Percentiles rank a stretch among this genome's conserved stretches.
Conservation (phyloP, 1,140 invertebrate genomes). For the Saccostrea echinata region DNA sequence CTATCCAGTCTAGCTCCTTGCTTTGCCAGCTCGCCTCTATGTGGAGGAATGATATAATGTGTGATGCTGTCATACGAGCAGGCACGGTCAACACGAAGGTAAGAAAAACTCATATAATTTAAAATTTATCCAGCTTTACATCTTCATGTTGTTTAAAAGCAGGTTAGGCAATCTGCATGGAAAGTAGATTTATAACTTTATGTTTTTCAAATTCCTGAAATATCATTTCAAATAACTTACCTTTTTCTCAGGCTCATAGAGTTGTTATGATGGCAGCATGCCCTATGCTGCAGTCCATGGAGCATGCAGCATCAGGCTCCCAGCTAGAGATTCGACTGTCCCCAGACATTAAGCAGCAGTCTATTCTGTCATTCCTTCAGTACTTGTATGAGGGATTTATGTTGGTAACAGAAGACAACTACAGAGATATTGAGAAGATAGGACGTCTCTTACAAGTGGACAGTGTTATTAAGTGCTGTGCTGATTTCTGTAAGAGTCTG, state of each 20-base stretch:
- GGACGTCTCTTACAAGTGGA: conserved; percentile 55
- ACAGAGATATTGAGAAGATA: conserved; percentile 52
- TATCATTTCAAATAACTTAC: background rate
- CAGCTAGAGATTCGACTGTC: conserved; percentile 49
- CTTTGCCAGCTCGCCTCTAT: conserved; percentile 42
- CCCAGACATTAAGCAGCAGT: conserved; percentile 46
- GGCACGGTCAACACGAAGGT: conserved; percentile 39
- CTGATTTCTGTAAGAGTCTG: conserved; percentile 51
- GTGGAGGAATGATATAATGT: conserved; percentile 48
- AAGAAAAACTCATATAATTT: background rate
- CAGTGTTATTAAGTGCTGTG: conserved; percentile 57
- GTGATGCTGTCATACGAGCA: conserved; percentile 46
- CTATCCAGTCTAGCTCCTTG: conserved; percentile 42
- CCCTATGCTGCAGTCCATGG: conserved; percentile 57
- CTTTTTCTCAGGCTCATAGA: conserved; percentile 51
- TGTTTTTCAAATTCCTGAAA: background rate
- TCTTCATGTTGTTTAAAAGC: background rate
- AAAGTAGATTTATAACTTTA: background rate
- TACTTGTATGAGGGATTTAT: conserved; percentile 60
- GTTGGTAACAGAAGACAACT: conserved; percentile 57
- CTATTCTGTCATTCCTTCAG: conserved; percentile 54
- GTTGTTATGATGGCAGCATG: conserved; percentile 55
- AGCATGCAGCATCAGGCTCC: conserved; percentile 45
- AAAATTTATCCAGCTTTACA: background rate
- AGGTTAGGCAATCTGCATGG: background rate